Base-by-base conservation (phyloP, 2,888 invertebrate species). In the Nectonema munidae region DNA sequence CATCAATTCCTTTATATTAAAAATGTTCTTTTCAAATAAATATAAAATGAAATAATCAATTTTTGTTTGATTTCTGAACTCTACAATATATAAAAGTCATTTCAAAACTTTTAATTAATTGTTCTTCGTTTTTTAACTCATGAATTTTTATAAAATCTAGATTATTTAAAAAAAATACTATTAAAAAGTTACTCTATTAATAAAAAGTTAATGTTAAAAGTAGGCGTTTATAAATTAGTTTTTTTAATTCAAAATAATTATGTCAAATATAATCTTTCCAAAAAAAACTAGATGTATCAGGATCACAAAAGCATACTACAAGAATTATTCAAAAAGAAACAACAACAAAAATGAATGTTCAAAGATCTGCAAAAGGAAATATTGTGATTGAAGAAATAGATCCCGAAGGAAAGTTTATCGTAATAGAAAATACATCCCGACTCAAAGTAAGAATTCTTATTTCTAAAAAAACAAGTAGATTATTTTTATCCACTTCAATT, bases 321-420 rank as follows among this genome's bases (percentile, higher is more conserved):
- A 18, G 35, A 5, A 34, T 34, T 18, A 14, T 34, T 5, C 35
- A 34, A 19, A 34, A 34, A 19, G 35, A 34, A 19, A 34, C 19
- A 18, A 34, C 35, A 4, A 34, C 35, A 18, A 34, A 34, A 14
- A 34, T 20, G 6, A 34, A 34, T 19, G 35, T 34, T 5, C 35
- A 34, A 34, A 5, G 35, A 5, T 19, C 19, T 19, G 35, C 35
- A 5, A 34, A 34, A 19, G 35, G 35, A 6, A 34, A 34, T 19
- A 19, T 34, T 6, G 35, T 20, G 17, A 19, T 34, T 34, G 19
- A 18, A 9, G 35, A 34, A 34, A 34, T 34, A 5, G 17, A 16
- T 18, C 35, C 35, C 9, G 35, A 34, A 16, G 35, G 35, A 18
- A 19, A 34, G 20, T 34, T n/a, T 15, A 34, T 34, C 14, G 6